Base-by-base conservation (phyloP, 1,140 invertebrate genomes). In the Drosophila mauritiana region DNA sequence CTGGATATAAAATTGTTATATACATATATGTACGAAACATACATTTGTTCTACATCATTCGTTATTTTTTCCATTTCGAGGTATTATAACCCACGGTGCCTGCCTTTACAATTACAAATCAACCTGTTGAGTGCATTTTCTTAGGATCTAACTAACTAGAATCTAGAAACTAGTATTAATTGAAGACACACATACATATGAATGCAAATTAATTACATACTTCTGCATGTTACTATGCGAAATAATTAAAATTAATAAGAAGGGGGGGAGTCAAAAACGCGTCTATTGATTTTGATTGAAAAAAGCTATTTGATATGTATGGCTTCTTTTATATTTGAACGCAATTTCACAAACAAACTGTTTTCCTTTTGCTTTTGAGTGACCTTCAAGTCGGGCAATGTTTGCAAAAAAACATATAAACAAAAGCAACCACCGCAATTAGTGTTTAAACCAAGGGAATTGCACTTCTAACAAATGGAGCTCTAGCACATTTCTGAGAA, bases 371-470 rank as follows among this genome's bases (percentile, higher is more conserved):
- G 27, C 7, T 49, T 17, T 39, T 0, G n/a, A 51, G 36, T 67
- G 61, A 76, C 73, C 73, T 76, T 76, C 48, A 39, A 54, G 31
- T 36, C 36, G 72, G 48, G 13, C 73, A 75, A 53, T 31, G 37
- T 53, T 31, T 67, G 61, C 61, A 65, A 65, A 62, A 64, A 52
- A 49, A 40, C 2, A 22, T 22, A 57, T 49, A 70, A 70, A 70
- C 65, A 70, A 70, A 37, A 20, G 11, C 25, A 51, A 13, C 15
- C 49, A 20, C 3, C 11, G 22, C 67, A 70, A 48, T 56, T 39
- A 56, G 40, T 22, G 1, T 12, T n/a, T 48, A 8, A 72, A 57
- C 57, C 49, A 70, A 57, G 42, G 36, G 20, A 70, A 39, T n/a
- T 12, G 10, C 22, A 40, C 40, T 45, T 22, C 8, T 5, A 20